phyloP scores from a whole-genome alignment of 2,113 vertebrate genomes.

The Tachysurus fulvidraco region DNA sequence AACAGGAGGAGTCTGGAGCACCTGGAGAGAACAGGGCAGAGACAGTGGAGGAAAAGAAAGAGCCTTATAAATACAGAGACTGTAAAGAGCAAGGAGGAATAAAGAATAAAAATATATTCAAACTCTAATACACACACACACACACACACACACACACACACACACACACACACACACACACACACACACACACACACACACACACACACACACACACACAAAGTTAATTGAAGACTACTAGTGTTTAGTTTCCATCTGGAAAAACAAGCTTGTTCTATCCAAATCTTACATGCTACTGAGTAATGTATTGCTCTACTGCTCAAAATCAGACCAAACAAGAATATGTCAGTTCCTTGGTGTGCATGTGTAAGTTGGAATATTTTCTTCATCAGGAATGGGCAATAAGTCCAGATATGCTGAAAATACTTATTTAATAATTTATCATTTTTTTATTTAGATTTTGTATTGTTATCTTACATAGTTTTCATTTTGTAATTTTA shows the following conservation, averaged over 20 bases:
- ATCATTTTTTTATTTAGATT: no score
- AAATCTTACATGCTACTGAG: not conserved
- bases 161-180: constrained; percentile 10
- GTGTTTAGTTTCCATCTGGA: constrained; percentile 18
- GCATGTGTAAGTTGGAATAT: constrained; percentile 18
- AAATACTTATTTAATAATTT: not conserved
- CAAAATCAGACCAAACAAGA: not conserved
- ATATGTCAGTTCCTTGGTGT: not conserved
- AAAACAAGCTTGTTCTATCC: constrained; percentile 11
- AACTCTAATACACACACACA: not conserved
- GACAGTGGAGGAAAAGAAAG: not conserved
- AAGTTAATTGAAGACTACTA: not conserved
- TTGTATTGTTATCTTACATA: no score
- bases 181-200: constrained; percentile 1
- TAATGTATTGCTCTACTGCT: constrained; percentile 5
- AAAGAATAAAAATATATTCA: not conserved
- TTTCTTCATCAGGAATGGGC: not conserved
- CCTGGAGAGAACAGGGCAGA: constrained; percentile 32
- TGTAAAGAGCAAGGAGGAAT: not conserved
- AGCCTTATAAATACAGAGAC: not conserved
- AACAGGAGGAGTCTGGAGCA: constrained; percentile 32
- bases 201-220: not conserved
- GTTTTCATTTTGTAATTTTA: not conserved
- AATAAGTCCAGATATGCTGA: not conserved
- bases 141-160: not conserved